Evolutionary conservation across 2,888 invertebrate genomes (phyloP), one percentile per base, ranked within the genome.

Genomic region (Sphecodes monilicornis): DNA sequence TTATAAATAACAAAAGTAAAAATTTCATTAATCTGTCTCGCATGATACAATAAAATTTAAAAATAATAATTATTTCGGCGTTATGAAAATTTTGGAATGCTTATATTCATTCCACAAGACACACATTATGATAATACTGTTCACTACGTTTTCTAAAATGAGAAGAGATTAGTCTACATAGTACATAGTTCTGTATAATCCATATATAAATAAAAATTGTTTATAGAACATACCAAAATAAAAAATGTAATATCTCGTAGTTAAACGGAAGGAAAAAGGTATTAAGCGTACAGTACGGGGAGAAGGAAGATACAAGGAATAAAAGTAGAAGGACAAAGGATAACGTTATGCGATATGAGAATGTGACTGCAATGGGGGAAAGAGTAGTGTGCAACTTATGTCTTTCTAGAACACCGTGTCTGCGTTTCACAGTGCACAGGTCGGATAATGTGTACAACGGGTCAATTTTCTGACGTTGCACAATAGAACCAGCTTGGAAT

Each of bases 401-500:
- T 60, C 57, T 46, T 80, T 74, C 60, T 29, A 66, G 73, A 39
- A 57, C 43, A 68, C 36, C n/a, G 43, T 41, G 29, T 43, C 39
- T 50, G 50, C 41, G 18, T 57, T 36, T 32, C 39, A 3, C 18
- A 3, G n/a, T 32, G 41, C 43, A 84, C 80, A 39, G 5, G n/a
- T 18, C 26, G 36, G 60, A 22, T 66, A 70, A 69, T 32, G 78
- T 72, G 77, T 50, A 73, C 78, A 82, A 83, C 83, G 32, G 50
- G 46, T 39, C 16, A 70, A 71, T 43, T 74, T n/a, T 68, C 68
- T 54, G 57, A 36, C 77, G 80, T 50, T 86, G 80, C 70, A 72
- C 60, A 84, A 86, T 73, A 78, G 84, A 82, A 84, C 72, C 75
- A 64, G 76, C 74, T 72, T 68, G 79, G 78, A 88, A 86, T 89